Percentiles rank a stretch among this genome's conserved stretches.
Conservation (phyloP, 2,888 invertebrate species). For the Diarsia rubi region DNA sequence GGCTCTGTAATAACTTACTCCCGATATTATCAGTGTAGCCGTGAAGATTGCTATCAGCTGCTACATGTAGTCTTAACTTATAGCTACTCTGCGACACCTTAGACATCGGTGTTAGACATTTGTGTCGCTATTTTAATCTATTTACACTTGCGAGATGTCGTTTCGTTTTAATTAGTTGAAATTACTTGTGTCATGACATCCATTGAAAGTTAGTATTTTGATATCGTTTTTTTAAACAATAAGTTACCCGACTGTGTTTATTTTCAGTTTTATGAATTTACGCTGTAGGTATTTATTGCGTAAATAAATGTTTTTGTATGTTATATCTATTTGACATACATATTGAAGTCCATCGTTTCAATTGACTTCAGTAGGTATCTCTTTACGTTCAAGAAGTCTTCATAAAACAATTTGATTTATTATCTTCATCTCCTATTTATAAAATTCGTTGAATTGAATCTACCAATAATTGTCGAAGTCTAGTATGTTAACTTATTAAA, state of each 20-base stretch:
- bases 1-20: constrained; percentile 41
- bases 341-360: neutral
- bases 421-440: neutral
- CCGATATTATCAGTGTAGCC: constrained; percentile 56
- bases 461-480: neutral
- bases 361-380: constrained; percentile 1
- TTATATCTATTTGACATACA: too few relatives aligned
- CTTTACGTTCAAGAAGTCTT: neutral
- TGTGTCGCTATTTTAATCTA: constrained; percentile 23
- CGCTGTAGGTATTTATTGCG: neutral
- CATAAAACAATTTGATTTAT: neutral
- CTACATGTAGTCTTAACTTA: constrained; percentile 38
- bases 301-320: neutral
- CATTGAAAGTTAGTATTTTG: neutral
- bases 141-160: neutral
- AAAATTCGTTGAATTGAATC: neutral
- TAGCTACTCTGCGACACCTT: constrained; percentile 31
- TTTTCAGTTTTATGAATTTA: neutral
- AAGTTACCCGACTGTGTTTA: neutral
- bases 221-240: neutral
- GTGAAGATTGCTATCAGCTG: constrained; percentile 60
- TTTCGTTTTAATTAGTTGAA: neutral
- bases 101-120: constrained; percentile 14
- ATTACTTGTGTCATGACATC: neutral
- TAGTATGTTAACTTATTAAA: neutral